These are phyloP conservation scores for Pseudomyrmex flavicornis DNA, from an alignment of 1,140 invertebrate genomes.

Conservation along the genomic window DNA sequence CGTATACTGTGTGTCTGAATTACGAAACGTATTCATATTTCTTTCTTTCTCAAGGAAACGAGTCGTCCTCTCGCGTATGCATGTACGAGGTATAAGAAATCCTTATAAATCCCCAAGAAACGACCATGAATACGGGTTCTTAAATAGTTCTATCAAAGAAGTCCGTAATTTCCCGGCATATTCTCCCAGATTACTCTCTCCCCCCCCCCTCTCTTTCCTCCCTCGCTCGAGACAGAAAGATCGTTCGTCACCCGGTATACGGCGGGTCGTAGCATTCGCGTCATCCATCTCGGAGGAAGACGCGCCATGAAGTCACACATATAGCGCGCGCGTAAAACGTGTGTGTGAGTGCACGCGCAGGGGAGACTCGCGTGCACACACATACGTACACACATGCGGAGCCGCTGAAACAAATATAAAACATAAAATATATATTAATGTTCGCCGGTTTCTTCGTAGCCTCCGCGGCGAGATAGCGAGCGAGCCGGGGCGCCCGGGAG, in stretches of 20 bases:
- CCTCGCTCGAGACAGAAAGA: slow-evolving; percentile 26
- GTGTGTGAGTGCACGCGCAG: background rate
- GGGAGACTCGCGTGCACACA: slow-evolving; percentile 15
- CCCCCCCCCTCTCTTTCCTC: no score
- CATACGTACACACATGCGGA: background rate
- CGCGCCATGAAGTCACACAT: slow-evolving; percentile 37
- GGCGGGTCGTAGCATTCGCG: slow-evolving; percentile 64
- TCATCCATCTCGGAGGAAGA: slow-evolving; percentile 67
- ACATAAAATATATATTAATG: slow-evolving; percentile 80
- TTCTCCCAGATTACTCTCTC: slow-evolving; percentile 24
- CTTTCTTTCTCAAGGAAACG: background rate
- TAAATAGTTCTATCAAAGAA: slow-evolving; percentile 36
- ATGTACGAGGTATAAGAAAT: background rate
- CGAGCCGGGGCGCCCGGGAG: slow-evolving; percentile 57
- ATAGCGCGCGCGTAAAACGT: background rate
- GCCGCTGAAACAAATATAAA: slow-evolving; percentile 75
- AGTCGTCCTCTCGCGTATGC: slow-evolving; percentile 12
- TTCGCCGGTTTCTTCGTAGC: slow-evolving; percentile 78
- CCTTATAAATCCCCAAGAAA: slow-evolving; percentile 37
- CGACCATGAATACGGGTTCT: slow-evolving; percentile 8
- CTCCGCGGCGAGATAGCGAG: slow-evolving; percentile 74
- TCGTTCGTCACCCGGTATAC: slow-evolving; percentile 58
- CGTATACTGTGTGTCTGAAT: background rate
- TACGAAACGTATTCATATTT: background rate
- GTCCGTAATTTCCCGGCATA: slow-evolving; percentile 34